Base-by-base conservation (phyloP, 2,797 vertebrate genomes). In the Crocidura indochinensis region DNA sequence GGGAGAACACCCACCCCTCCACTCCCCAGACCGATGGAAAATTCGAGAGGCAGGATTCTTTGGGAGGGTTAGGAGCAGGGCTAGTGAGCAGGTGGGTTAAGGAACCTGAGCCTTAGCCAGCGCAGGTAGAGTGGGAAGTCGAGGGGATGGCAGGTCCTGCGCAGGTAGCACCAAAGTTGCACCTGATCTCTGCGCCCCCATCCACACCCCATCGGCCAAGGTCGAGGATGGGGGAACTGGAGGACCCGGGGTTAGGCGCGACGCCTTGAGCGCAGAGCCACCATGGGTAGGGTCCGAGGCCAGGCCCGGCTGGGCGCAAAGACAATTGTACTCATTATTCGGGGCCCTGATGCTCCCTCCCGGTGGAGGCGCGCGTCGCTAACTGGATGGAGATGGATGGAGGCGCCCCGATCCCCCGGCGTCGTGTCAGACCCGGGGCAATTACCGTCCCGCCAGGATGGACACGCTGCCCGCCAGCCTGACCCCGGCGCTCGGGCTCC, bases 361-460 rank as follows among this genome's bases (percentile, higher is more conserved):
- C 90, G 68, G 96, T 93, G 47, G 20, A 83, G 93, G 94, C 90
- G 64, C 69, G 65, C 65, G 91, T 86, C 26, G 93, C 96, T 98
- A 98, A 98, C 96, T 97, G 97, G 98, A 97, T 97, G 92, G 98
- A 98, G 98, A 98, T 98, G 98, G 98, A 98, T 98, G 97, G 96
- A 96, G 98, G 93, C 84, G 94, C 96, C 95, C 92, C 86, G 38
- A 88, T 93, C 96, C 96, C 96, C 92, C 69, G 96, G 96, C 97
- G 87, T 97, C 74, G 91, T 98, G 98, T 98, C 98, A 97, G 97
- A 97, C 98, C 97, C 92, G 31, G 95, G 97, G 97, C 98, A 98
- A 98, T 98, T 97, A 97, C 96, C 96, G 97, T 98, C 97, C 98
- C 97, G 96, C 96, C 97, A 97, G 97, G 96, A 94, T 96, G 97